Evolutionary conservation across 2,797 vertebrate genomes (phyloP).

Genomic region (Alosa sapidissima): DNA sequence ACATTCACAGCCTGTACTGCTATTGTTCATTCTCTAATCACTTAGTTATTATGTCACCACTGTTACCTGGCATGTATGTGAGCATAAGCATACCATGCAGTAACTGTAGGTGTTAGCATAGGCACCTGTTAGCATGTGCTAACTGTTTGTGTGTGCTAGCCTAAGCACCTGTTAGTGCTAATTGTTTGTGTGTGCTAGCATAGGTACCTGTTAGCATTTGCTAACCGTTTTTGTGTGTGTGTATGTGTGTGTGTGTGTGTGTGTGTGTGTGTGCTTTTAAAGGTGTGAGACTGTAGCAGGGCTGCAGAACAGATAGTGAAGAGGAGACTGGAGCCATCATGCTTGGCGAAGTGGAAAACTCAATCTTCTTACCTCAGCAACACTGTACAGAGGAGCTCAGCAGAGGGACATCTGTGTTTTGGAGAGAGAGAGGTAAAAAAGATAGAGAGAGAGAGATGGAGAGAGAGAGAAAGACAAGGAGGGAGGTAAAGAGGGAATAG

Average conservation of each 20-base stretch:
- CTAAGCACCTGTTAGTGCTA: neutral
- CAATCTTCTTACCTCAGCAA: slow-evolving; percentile 81
- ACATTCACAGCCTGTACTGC: neutral
- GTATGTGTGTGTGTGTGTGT: slow-evolving; percentile 17
- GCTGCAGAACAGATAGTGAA: slow-evolving; percentile 68
- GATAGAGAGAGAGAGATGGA: neutral
- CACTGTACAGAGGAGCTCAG: slow-evolving; percentile 68
- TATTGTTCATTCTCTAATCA: neutral
- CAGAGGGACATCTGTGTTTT: slow-evolving; percentile 64
- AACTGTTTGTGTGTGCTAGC: neutral
- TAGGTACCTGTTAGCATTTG: neutral
- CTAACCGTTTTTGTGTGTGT: slow-evolving; percentile 21
- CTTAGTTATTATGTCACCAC: neutral
- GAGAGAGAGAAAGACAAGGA: neutral
- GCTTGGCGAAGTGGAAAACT: slow-evolving; percentile 79
- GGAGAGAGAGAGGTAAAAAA: slow-evolving; percentile 40
- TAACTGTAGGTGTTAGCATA: neutral
- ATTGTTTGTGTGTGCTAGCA: neutral
- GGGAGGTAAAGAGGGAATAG: neutral
- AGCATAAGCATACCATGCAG: too few species aligned
- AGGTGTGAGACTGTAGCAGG: slow-evolving; percentile 27
- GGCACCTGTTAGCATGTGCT: neutral
- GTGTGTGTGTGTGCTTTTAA: slow-evolving; percentile 25
- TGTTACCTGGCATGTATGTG: too few species aligned
- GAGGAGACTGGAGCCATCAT: slow-evolving; percentile 69